A percentile compares a stretch with the other conserved stretches of the same genome.
Evolutionary conservation across 2,797 vertebrate genomes (phyloP).

Genomic region (Rhinophrynus dorsalis): DNA sequence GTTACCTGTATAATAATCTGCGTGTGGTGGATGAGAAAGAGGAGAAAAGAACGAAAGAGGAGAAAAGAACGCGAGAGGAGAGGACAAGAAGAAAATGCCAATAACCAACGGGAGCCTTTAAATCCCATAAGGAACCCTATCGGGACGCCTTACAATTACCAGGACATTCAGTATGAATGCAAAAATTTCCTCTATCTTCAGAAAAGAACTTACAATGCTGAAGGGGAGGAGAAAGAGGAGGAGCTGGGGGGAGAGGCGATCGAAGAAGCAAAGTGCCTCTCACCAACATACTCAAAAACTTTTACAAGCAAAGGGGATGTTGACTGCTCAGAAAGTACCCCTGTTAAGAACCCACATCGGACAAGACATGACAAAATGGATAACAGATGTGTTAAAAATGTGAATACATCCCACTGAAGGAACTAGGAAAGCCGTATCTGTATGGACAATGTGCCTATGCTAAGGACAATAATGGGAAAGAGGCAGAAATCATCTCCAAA

Average conservation of each 20-base stretch:
- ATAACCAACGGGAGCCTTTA: constrained; percentile 88
- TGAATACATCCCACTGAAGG: constrained; percentile 75
- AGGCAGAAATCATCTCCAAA: constrained; percentile 60
- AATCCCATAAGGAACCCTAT: constrained; percentile 80
- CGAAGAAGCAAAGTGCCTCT: constrained; percentile 76
- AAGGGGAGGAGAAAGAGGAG: constrained; percentile 67
- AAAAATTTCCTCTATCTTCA: constrained; percentile 83
- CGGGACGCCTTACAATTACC: constrained; percentile 75
- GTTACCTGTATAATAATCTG: constrained; percentile 85
- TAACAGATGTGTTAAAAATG: constrained; percentile 86
- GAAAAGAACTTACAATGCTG: constrained; percentile 77
- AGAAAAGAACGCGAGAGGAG: constrained; percentile 71
- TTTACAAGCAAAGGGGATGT: constrained; percentile 72
- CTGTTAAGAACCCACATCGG: constrained; percentile 78
- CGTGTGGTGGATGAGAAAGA: constrained; percentile 90
- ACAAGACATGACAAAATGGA: constrained; percentile 83
- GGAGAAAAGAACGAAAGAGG: constrained; percentile 90
- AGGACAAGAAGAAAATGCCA: constrained; percentile 76
- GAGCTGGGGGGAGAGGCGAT: constrained; percentile 77
- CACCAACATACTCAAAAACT: constrained; percentile 74
- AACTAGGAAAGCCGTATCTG: constrained; percentile 73
- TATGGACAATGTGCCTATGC: constrained; percentile 61
- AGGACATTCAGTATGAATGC: constrained; percentile 81
- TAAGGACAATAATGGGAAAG: constrained; percentile 47
- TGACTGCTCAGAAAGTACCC: constrained; percentile 68